Base-by-base conservation (phyloP, 2,888 invertebrate species). In the Cecidostiba fungosa region DNA sequence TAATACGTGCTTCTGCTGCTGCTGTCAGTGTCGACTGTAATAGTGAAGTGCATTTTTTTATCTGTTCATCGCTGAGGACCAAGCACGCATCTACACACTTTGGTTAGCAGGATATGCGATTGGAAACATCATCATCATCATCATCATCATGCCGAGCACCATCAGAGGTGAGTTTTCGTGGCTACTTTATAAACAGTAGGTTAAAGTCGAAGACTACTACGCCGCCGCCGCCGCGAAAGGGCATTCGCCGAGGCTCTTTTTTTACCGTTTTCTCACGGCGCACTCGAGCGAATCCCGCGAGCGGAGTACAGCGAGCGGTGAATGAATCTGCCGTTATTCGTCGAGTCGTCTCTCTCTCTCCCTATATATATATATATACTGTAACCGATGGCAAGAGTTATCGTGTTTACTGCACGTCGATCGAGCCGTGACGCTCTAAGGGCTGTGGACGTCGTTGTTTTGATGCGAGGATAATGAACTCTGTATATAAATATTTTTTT, bases 91-190 rank as follows among this genome's bases (percentile, higher is more conserved):
- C 12, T 12, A 43, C 43, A 1, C 26, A 54, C 32, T 36, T 39
- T 29, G 92, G 90, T 91, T 91, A 92, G 88, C 90, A 90, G 92
- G 92, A 92, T 92, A 93, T 93, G 93, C 90, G 80, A 91, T 91
- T 91, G 88, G 87, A 87, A 91, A 92, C 93, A 93, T 88, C 86
- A 93, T 93, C 93, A 93, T 88, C 87, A 93, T 93, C 93, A 93
- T 88, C 86, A 93, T 93, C 93, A 93, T 88, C 87, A 93, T 93
- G 93, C 93, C 93, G 87, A 93, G 93, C 91, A 93, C 93, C 83
- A 93, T 93, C 90, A 91, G 93, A 93, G 93, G 93, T 93, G 87
- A 91, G 92, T 89, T 12, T 50, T 6, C 6, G 12, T 10, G 10
- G 26, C 6, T 23, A 36, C 29, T 74, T 26, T 50, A 14, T 29